Evolutionary conservation across 2,888 invertebrate species (phyloP), one percentile per base, ranked within the genome.

Genomic region (Bellardia bayeri): DNA sequence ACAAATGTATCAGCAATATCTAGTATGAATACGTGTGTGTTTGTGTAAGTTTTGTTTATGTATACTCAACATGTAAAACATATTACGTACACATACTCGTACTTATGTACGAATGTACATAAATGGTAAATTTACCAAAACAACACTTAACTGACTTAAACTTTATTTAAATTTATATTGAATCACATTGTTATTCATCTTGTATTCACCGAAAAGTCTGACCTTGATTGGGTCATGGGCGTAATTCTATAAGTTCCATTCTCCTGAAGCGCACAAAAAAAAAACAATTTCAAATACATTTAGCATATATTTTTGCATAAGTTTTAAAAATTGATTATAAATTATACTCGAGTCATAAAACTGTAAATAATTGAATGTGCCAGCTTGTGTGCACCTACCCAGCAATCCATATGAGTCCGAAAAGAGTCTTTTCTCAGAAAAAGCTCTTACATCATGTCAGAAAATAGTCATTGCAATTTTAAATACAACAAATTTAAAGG

Each of bases 81-180:
- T 5, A 6, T 37, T 37, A 5, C 37, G 6, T 37, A 37, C 37
- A 37, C 37, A 37, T 37, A 4, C 5, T 4, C 37, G 6, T 6
- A 23, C 30, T 7, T 23, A 14, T 13, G 37, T n/a, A 37, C 1
- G 33, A 37, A 63, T 14, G 9, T 37, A 63, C 7, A 63, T 63
- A 66, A 66, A 16, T 23, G 16, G 45, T 66, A 45, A 11, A 66
- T 23, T 2, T 2, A 8, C 7, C 7, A 54, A 45, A 66, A 42
- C 45, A 66, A 42, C 16, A 42, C 42, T 40, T 64, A 66, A 16
- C 40, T 42, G 3, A 42, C 5, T 16, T 30, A 6, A 23, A n/a
- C 16, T 66, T 23, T 40, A 42, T 42, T 23, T 66, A 63, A 63
- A 37, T 66, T 37, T 66, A 23, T 66, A 66, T 66, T 66, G 16